A percentile compares a stretch with the other conserved stretches of the same genome.
phyloP scores from a whole-genome alignment of 2,113 vertebrate genomes.

The Rhadina sibilatrix region DNA sequence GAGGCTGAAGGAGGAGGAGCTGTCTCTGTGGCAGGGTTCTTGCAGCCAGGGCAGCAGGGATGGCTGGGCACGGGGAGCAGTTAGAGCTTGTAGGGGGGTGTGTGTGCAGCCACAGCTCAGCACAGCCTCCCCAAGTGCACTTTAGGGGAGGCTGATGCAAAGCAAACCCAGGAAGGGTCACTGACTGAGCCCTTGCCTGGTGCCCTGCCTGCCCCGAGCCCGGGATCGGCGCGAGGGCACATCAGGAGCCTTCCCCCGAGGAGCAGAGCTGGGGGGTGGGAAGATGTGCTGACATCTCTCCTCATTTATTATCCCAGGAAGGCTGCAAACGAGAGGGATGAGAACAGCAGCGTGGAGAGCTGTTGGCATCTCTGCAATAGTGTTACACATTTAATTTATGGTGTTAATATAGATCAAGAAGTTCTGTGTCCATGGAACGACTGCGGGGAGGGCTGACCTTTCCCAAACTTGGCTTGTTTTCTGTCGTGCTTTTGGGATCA shows the following conservation, averaged over 20 bases:
- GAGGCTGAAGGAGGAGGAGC: not conserved
- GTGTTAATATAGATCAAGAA: constrained; percentile 9
- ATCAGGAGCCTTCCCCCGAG: not conserved
- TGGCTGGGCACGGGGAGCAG: not conserved
- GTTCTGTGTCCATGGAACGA: not conserved
- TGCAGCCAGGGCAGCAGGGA: not conserved
- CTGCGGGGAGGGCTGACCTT: not conserved
- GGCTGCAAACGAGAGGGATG: not conserved
- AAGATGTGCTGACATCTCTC: constrained; percentile 10
- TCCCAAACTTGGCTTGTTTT: not conserved
- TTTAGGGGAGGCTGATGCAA: not conserved
- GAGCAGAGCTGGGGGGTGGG: not conserved
- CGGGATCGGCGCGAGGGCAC: not conserved
- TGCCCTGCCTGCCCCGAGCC: not conserved
- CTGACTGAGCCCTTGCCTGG: not conserved
- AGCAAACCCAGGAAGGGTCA: not conserved
- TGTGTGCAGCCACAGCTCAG: not conserved
- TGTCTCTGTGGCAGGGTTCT: not conserved
- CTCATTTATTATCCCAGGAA: not conserved
- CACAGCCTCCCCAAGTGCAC: not conserved
- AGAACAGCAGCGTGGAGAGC: not conserved
- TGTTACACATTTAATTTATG: not conserved
- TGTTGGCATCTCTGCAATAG: not conserved
- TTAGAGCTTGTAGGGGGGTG: not conserved
- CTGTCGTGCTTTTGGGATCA: constrained; percentile 7